These are phyloP conservation scores for Eulimnadia texana DNA, from an alignment of 1,140 invertebrate genomes.

Conservation along the genomic window DNA sequence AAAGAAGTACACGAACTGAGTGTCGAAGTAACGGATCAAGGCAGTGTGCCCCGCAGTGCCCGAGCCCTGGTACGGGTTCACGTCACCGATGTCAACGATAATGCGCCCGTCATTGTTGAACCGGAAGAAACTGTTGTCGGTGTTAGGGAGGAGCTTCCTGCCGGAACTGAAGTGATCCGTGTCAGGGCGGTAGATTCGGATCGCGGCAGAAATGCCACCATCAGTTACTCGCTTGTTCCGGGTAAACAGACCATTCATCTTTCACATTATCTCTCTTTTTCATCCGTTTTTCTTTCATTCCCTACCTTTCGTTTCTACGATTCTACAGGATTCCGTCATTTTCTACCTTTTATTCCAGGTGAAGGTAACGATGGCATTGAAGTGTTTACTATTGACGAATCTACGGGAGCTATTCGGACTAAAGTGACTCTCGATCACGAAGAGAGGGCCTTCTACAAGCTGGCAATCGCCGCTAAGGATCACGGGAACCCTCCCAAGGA, in stretches of 20 bases:
- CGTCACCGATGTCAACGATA: constrained; percentile 78
- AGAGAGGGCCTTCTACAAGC: constrained; percentile 65
- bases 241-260: constrained; percentile 32
- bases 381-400: constrained; percentile 70
- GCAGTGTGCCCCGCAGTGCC: constrained; percentile 50
- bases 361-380: constrained; percentile 66
- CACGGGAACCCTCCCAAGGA: constrained; percentile 63
- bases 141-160: constrained; percentile 71
- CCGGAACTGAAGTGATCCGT: constrained; percentile 68
- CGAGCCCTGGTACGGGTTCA: constrained; percentile 55
- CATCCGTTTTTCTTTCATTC: too few relatives aligned
- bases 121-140: constrained; percentile 72
- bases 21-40: constrained; percentile 71
- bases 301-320: too few relatives aligned
- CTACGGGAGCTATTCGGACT: constrained; percentile 73
- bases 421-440: constrained; percentile 77
- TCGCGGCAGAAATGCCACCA: constrained; percentile 68
- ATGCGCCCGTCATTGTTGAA: constrained; percentile 71
- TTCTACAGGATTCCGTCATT: background rate
- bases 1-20: constrained; percentile 61
- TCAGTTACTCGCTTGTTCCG: constrained; percentile 73
- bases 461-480: constrained; percentile 75
- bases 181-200: constrained; percentile 75
- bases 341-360: constrained; percentile 2
- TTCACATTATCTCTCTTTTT: too few relatives aligned